A percentile compares a stretch with the other conserved stretches of the same genome.
Evolutionary conservation across 2,113 vertebrate species (phyloP).

Genomic region (Oryctolagus cuniculus): mOryCun1.1 NC_091432.1:144861001-144861500

Average conservation of each 20-base stretch:
- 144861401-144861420: neutral
- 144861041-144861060: neutral
- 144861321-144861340: neutral
- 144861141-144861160: neutral
- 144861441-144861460: neutral
- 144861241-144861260: neutral
- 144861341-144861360: neutral
- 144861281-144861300: neutral
- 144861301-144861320: neutral
- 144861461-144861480: slow-evolving; percentile 1
- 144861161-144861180: neutral
- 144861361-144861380: neutral
- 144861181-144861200: neutral
- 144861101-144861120: neutral
- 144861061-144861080: neutral
- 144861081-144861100: neutral
- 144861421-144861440: neutral
- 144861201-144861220: neutral
- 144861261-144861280: neutral
- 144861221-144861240: neutral
- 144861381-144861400: neutral
- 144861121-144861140: neutral
- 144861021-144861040: too few relatives aligned
- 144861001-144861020: neutral
- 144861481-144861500: neutral